Evolutionary conservation across 2,797 vertebrate species (phyloP).

Genomic region (Amphiprion clarkii): DNA sequence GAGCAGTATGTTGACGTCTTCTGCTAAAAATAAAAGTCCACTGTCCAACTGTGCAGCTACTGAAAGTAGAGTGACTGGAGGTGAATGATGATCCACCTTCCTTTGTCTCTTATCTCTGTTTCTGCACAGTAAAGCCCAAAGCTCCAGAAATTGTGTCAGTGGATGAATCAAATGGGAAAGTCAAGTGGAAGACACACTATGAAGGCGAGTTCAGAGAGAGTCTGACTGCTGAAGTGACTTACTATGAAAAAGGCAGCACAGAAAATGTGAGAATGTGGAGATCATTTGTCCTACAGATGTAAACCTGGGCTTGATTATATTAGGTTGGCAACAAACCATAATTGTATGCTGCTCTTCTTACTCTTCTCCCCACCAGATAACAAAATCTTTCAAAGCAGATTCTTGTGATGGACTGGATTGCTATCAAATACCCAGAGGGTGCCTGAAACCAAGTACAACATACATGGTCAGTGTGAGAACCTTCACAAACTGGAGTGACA

Average conservation of each 20-base stretch:
- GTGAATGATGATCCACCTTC: background rate
- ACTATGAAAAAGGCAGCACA: slow-evolving; percentile 47
- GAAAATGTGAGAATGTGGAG: slow-evolving; percentile 21
- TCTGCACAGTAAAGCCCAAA: slow-evolving; percentile 65
- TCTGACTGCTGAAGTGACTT: background rate
- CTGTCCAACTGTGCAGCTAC: background rate
- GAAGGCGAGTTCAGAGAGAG: rapidly evolving
- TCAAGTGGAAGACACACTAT: slow-evolving; percentile 54
- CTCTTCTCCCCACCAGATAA: slow-evolving; percentile 3
- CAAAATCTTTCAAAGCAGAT: rapidly evolving
- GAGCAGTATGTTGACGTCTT: slow-evolving; percentile 51
- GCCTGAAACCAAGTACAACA: slow-evolving; percentile 32
- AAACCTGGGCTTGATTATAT: background rate
- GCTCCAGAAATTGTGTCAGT: slow-evolving; percentile 52
- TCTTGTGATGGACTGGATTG: rapidly evolving
- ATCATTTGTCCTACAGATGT: background rate
- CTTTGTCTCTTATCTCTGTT: background rate
- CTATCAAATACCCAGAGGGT: background rate
- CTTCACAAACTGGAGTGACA: rapidly evolving
- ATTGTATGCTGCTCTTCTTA: background rate
- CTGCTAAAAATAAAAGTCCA: background rate
- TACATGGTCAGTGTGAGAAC: slow-evolving; percentile 67
- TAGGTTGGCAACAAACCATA: rapidly evolving
- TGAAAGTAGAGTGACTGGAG: background rate
- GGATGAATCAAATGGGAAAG: background rate